Conservation (phyloP, 2,888 invertebrate species). For the Strigamia transsilvanica region DNA sequence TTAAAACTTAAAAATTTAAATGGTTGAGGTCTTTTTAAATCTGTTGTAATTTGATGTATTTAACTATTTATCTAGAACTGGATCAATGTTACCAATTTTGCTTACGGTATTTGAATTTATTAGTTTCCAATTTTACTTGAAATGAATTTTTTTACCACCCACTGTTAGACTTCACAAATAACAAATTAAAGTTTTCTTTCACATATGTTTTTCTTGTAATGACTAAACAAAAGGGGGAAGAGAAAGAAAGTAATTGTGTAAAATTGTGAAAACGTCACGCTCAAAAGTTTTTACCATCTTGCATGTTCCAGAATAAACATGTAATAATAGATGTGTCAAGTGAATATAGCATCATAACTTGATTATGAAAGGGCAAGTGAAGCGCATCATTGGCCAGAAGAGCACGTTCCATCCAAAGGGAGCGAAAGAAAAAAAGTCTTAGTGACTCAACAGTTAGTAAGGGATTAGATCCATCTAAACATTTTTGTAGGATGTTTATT, state of each 20-base stretch:
- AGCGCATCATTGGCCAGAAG: not conserved
- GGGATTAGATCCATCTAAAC: not conserved
- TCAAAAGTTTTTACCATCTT: not conserved
- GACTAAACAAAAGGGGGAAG: not conserved
- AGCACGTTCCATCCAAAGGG: slow-evolving; percentile 16
- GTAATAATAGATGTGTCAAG: slow-evolving; percentile 22
- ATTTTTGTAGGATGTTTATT: not conserved
- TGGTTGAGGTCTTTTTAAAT: no score
- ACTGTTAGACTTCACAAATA: not conserved
- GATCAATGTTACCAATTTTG: no score
- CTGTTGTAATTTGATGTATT: no score
- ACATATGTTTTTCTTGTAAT: not conserved
- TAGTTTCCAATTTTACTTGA: not conserved
- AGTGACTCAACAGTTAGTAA: slow-evolving; percentile 9
- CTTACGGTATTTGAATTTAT: no score
- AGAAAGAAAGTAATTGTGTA: not conserved
- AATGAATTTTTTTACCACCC: not conserved
- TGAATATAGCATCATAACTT: slow-evolving; percentile 16
- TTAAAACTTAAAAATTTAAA: no score
- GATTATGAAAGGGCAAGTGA: slow-evolving; percentile 23
- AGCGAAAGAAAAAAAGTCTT: not conserved
- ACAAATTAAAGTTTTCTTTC: not conserved
- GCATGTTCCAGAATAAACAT: slow-evolving; percentile 28
- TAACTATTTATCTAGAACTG: no score
- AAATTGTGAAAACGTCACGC: not conserved